Evolutionary conservation across 2,797 vertebrate species (phyloP).

Genomic region (Oophaga sylvatica): DNA sequence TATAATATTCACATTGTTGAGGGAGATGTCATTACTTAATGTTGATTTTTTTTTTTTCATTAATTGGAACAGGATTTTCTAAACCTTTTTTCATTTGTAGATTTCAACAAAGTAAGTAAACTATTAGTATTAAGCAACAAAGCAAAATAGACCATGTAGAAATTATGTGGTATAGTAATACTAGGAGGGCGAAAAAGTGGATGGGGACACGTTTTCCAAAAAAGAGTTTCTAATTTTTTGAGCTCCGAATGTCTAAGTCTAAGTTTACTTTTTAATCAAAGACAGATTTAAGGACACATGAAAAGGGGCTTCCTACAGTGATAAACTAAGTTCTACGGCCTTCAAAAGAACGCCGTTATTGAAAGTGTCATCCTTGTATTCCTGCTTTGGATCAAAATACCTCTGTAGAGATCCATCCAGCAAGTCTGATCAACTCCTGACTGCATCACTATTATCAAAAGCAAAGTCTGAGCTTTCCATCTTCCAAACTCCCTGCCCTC

Average conservation of each 20-base stretch:
- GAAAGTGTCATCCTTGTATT: constrained; percentile 35
- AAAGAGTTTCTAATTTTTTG: neutral
- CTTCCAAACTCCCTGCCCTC: constrained; percentile 23
- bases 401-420: constrained; percentile 10
- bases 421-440: constrained; percentile 32
- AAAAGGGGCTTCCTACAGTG: constrained; percentile 31
- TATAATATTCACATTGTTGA: too few relatives aligned
- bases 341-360: constrained; percentile 41
- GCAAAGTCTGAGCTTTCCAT: constrained; percentile 9
- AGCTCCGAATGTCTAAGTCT: neutral
- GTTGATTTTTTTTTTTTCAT: too few relatives aligned
- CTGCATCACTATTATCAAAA: constrained; percentile 41
- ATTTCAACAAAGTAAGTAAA: too few relatives aligned
- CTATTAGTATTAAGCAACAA: neutral
- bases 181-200: neutral
- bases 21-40: too few relatives aligned
- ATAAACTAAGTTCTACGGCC: constrained; percentile 21
- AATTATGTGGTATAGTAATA: neutral
- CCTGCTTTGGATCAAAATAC: constrained; percentile 44
- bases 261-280: constrained; percentile 42
- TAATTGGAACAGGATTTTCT: too few relatives aligned
- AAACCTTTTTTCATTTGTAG: too few relatives aligned
- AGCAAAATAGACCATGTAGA: neutral
- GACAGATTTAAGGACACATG: constrained; percentile 40
- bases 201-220: neutral